phyloP scores from a whole-genome alignment of 2,888 invertebrate species.

The Morpho helenor region DNA sequence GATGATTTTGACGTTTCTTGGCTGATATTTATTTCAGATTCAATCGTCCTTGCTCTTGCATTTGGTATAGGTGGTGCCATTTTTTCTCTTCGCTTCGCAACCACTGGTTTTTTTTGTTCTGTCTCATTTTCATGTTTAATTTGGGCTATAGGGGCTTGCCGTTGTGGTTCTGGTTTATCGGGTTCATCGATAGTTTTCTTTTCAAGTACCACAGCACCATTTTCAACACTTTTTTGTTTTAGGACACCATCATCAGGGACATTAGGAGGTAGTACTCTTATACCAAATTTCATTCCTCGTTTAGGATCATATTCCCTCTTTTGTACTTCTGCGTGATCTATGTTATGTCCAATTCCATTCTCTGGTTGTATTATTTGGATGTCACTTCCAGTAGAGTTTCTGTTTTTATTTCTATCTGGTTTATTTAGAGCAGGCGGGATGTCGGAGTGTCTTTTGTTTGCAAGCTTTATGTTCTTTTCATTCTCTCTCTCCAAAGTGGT shows the following conservation, averaged over 20 bases:
- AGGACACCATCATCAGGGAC: constrained; percentile 74
- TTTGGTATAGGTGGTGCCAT: constrained; percentile 73
- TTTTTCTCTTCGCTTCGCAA: constrained; percentile 74
- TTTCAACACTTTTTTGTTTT: constrained; percentile 65
- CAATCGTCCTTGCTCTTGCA: constrained; percentile 61
- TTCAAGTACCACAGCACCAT: constrained; percentile 55
- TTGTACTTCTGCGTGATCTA: constrained; percentile 73
- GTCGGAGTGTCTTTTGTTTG: constrained; percentile 60
- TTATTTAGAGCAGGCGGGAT: constrained; percentile 49
- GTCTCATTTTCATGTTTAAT: constrained; percentile 75
- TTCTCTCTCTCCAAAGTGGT: constrained; percentile 72
- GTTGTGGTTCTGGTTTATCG: constrained; percentile 61
- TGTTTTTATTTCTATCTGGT: constrained; percentile 60
- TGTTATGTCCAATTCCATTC: constrained; percentile 50
- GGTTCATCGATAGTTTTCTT: constrained; percentile 60
- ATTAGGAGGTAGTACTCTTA: constrained; percentile 81
- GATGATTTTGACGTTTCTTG: constrained; percentile 52
- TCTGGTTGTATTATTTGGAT: constrained; percentile 64
- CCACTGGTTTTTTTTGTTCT: constrained; percentile 69
- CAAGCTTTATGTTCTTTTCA: constrained; percentile 67
- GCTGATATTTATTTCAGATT: constrained; percentile 50
- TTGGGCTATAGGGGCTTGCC: constrained; percentile 51
- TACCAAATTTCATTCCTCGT: constrained; percentile 83
- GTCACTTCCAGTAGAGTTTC: constrained; percentile 61
- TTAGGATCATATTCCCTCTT: constrained; percentile 78